A percentile compares a stretch with the other conserved stretches of the same genome.
Evolutionary conservation across 2,888 invertebrate species (phyloP).

Genomic region (Crossocerus cetratus): DNA sequence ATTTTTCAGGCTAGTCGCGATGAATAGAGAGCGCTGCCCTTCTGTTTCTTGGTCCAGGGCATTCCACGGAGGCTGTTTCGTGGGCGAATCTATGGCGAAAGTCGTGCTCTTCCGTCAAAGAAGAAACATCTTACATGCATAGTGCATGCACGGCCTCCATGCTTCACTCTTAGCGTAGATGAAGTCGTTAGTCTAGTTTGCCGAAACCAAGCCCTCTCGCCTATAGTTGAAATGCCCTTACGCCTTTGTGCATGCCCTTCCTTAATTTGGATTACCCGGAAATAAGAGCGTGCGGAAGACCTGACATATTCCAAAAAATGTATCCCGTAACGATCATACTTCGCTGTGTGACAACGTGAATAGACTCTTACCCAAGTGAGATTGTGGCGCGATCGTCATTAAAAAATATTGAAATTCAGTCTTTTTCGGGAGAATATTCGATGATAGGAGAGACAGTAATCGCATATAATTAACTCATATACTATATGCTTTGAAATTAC

Average conservation of each 20-base stretch:
- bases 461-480: constrained; percentile 51
- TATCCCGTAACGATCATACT: too few species aligned
- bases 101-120: constrained; percentile 38
- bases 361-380: too few species aligned
- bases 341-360: too few species aligned
- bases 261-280: too few species aligned
- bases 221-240: background rate
- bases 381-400: background rate
- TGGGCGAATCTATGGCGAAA: background rate
- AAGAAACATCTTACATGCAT: constrained; percentile 64
- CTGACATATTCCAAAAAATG: too few species aligned
- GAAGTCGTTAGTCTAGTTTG: constrained; percentile 49
- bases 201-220: constrained; percentile 5
- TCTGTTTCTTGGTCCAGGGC: constrained; percentile 11
- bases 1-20: constrained; percentile 67
- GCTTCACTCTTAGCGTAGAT: constrained; percentile 45
- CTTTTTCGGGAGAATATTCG: too few species aligned
- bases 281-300: too few species aligned
- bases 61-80: constrained; percentile 21
- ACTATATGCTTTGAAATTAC: constrained; percentile 14
- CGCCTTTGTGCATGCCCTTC: constrained; percentile 24
- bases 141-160: constrained; percentile 47
- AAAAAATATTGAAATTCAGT: constrained; percentile 12
- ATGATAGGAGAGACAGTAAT: background rate
- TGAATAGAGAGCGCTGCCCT: constrained; percentile 60